Evolutionary conservation across 2,113 vertebrate genomes (phyloP).

Genomic region (Pelecanus crispus): DNA sequence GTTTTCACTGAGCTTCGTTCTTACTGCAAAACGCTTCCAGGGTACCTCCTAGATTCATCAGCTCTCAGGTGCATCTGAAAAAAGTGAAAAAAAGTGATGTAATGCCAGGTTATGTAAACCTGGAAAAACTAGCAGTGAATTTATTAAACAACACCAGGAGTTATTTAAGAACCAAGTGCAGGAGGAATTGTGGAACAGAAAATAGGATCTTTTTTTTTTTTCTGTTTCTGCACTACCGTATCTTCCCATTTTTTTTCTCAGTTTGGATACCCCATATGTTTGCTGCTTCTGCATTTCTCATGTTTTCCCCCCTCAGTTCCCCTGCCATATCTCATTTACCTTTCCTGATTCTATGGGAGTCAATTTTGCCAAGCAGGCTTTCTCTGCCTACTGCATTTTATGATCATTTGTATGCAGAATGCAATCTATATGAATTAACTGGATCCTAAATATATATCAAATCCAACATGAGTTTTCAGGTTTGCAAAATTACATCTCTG

Average conservation of each 20-base stretch:
- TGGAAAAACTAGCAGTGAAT: not conserved
- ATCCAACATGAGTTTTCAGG: slow-evolving; percentile 27
- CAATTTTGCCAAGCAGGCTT: not conserved
- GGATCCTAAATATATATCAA: slow-evolving; percentile 53
- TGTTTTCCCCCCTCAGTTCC: slow-evolving; percentile 3
- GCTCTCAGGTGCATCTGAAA: not conserved
- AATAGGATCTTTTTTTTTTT: not conserved
- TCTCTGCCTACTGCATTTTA: slow-evolving; percentile 11
- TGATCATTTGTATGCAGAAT: slow-evolving; percentile 25
- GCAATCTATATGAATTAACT: slow-evolving; percentile 29
- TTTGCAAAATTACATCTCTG: slow-evolving; percentile 46
- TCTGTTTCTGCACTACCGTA: not conserved
- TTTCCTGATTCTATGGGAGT: not conserved
- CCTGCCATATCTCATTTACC: not conserved
- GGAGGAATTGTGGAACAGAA: not conserved
- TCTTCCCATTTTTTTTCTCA: not conserved
- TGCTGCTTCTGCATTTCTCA: not conserved
- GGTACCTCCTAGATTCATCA: not conserved
- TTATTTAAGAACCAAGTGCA: slow-evolving; percentile 19
- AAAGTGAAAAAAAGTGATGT: not conserved
- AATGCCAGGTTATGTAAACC: slow-evolving; percentile 4
- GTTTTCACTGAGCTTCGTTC: not conserved
- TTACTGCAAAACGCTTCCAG: not conserved
- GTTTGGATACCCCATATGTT: not conserved
- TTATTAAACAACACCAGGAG: not conserved